These are phyloP conservation scores for Tiliqua scincoides DNA, from an alignment of 2,113 vertebrate genomes.

Conservation along the genomic window DNA sequence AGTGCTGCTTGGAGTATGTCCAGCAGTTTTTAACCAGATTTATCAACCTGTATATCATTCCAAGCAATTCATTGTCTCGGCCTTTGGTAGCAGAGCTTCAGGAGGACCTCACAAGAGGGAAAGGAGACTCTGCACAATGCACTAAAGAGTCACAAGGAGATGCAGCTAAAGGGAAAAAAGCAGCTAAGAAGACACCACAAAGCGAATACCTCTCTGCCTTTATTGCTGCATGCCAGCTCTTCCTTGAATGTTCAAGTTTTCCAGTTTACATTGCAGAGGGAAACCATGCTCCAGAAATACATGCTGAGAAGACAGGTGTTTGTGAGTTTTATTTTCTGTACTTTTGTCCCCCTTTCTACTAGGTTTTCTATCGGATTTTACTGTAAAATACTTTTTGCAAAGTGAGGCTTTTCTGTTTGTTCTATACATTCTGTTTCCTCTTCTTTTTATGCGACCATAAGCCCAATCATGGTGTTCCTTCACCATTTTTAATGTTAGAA, in stretches of 20 bases:
- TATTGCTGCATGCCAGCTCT: constrained; percentile 95
- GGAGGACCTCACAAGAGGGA: constrained; percentile 56
- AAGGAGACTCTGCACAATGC: constrained; percentile 70
- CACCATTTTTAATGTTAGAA: neutral
- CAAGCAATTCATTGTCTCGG: constrained; percentile 67
- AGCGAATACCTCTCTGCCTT: constrained; percentile 90
- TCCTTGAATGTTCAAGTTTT: constrained; percentile 98
- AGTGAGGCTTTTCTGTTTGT: no score
- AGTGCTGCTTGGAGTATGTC: constrained; percentile 95
- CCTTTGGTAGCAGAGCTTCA: constrained; percentile 68
- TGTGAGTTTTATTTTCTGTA: constrained; percentile 65
- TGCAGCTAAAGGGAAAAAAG: constrained; percentile 65
- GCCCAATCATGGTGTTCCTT: neutral
- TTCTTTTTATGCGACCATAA: neutral
- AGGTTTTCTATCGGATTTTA: neutral
- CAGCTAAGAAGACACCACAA: constrained; percentile 66
- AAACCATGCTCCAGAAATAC: constrained; percentile 86
- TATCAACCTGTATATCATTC: constrained; percentile 87
- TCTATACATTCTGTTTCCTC: neutral
- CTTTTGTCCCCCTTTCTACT: neutral
- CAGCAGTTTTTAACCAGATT: constrained; percentile 93
- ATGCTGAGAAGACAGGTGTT: constrained; percentile 80
- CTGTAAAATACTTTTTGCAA: neutral
- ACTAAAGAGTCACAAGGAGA: constrained; percentile 69
- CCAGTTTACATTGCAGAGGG: constrained; percentile 97